Evolutionary conservation across 2,113 vertebrate species (phyloP), one percentile per base, ranked within the genome.

Genomic region (Psittacula cyanocephala): DNA sequence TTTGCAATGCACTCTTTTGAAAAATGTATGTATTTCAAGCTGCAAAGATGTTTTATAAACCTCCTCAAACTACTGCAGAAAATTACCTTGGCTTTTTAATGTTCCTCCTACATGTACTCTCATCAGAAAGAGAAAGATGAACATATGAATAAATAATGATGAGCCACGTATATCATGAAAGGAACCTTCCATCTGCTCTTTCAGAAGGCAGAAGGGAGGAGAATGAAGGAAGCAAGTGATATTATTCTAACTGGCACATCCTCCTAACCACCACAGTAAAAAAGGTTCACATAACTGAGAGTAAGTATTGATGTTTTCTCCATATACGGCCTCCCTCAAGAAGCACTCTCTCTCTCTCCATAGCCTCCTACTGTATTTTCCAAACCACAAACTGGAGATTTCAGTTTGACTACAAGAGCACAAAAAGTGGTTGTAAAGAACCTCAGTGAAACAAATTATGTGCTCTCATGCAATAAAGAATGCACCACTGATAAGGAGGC

Each of bases 141-240:
- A 83, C 88, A 79, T 37, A 93, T 91, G 95, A 96, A 94, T 93
- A 97, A 97, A 93, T 86, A 96, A 98, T 86, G 47, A 96, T 80
- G 39, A 95, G 62, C 50, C 88, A 97, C 29, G 50, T 89, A 65
- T 23, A 89, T 75, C 62, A 62, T 29, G 28, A 85, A 89, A 82
- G 59, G 90, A 96, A 96, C 62, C 92, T 94, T 97, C 88, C 95
- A 94, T 86, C 95, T 97, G 76, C 59, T 97, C 86, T 82, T 95
- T 86, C 88, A 89, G 80, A 94, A 53, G 79, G 89, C 64, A 81
- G 71, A 71, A 80, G 57, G 44, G 60, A 86, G 75, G 46, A 60
- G 67, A 96, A 91, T 27, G 69, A 85, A 50, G 41, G 47, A 31
- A 89, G 72, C 31, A 77, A 84, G 53, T 14, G 52, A 16, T 33